Conservation (phyloP, 1,140 invertebrate genomes). For the Caenorhabditis elegans region WBcel235 BX284602.5:6543001-6543500, state of each 20-base stretch:
- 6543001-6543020: constrained; percentile 32
- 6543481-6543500: constrained; percentile 16
- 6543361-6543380: constrained; percentile 44
- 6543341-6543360: constrained; percentile 4
- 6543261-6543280: constrained; percentile 34
- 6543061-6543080: constrained; percentile 31
- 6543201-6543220: constrained; percentile 42
- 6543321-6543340: neutral
- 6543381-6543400: constrained; percentile 36
- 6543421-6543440: constrained; percentile 34
- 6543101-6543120: neutral
- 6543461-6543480: constrained; percentile 7
- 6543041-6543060: neutral
- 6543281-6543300: constrained; percentile 25
- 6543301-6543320: neutral
- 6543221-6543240: constrained; percentile 19
- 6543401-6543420: constrained; percentile 21
- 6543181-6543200: constrained; percentile 32
- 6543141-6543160: constrained; percentile 35
- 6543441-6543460: constrained; percentile 28
- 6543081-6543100: constrained; percentile 28
- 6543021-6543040: constrained; percentile 40
- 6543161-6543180: constrained; percentile 18
- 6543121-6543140: constrained; percentile 33
- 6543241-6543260: constrained; percentile 32